phyloP scores from a whole-genome alignment of 1,140 invertebrate species.

The Sinonovacula constricta region DNA sequence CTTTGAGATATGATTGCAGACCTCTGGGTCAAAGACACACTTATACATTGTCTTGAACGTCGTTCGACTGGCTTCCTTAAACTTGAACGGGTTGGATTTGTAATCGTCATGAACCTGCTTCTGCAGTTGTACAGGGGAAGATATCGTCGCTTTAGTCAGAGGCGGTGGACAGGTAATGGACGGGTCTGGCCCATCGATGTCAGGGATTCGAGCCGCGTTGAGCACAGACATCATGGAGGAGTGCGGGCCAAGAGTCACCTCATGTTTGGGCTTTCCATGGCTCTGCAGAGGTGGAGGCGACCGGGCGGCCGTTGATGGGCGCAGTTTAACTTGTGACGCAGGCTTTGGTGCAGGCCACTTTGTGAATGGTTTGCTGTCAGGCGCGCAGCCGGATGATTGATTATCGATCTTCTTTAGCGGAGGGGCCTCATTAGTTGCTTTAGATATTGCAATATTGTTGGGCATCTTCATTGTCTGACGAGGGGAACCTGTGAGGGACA shows the following conservation, averaged over 20 bases:
- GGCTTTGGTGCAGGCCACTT: slow-evolving; percentile 43
- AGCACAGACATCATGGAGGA: no score
- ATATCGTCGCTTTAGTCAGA: not conserved
- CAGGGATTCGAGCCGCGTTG: no score
- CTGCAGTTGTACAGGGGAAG: not conserved
- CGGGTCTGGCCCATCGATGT: not conserved
- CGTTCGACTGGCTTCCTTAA: slow-evolving; percentile 26
- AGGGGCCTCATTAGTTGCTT: not conserved
- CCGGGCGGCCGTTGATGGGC: no score
- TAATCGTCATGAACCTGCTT: no score
- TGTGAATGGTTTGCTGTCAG: not conserved
- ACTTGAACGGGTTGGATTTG: not conserved
- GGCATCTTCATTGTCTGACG: slow-evolving; percentile 8
- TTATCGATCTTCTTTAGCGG: not conserved
- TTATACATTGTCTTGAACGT: slow-evolving; percentile 51
- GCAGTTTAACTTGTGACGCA: slow-evolving; percentile 8
- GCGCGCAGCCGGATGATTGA: not conserved
- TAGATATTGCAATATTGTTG: not conserved
- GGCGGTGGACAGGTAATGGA: not conserved
- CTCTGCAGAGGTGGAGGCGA: not conserved
- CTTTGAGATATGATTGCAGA: slow-evolving; percentile 50
- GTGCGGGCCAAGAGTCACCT: not conserved
- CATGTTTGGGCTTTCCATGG: not conserved
- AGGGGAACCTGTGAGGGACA: slow-evolving; percentile 15
- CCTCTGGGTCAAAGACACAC: slow-evolving; percentile 51